A percentile compares a stretch with the other conserved stretches of the same genome.
Evolutionary conservation across 2,888 invertebrate species (phyloP).

Genomic region (Pseudococcus longispinus): DNA sequence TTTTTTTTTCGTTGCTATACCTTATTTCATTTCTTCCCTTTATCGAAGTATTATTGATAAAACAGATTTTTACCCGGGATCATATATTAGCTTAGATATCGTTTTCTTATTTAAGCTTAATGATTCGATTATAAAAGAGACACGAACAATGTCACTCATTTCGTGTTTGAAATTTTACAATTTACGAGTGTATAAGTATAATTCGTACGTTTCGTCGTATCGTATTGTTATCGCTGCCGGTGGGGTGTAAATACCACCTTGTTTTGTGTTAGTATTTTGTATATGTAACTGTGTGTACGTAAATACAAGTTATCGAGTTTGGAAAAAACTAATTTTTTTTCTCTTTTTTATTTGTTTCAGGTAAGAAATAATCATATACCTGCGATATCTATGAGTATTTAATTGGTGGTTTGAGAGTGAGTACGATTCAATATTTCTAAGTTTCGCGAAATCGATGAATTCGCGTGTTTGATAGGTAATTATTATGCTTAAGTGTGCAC

Average conservation of each 20-base stretch:
- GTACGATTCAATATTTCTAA: background rate
- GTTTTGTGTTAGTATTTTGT: background rate
- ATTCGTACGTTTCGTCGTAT: background rate
- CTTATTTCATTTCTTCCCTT: slow-evolving; percentile 47
- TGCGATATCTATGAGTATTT: background rate
- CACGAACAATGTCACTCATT: slow-evolving; percentile 22
- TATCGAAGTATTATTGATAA: slow-evolving; percentile 55
- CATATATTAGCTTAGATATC: background rate
- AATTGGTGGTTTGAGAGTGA: background rate
- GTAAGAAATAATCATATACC: background rate
- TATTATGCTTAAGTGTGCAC: too few species aligned
- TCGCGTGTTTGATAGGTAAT: background rate
- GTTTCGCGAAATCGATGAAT: background rate
- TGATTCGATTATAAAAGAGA: slow-evolving; percentile 47
- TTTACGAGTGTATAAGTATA: background rate
- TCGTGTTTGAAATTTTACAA: slow-evolving; percentile 32
- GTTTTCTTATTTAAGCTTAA: slow-evolving; percentile 11
- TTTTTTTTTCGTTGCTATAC: slow-evolving; percentile 49
- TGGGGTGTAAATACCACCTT: background rate
- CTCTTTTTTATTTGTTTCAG: slow-evolving; percentile 9
- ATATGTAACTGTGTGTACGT: background rate
- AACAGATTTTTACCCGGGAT: slow-evolving; percentile 33
- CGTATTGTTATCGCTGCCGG: background rate
- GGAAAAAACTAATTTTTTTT: background rate
- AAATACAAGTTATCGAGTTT: background rate